phyloP scores from a whole-genome alignment of 2,113 vertebrate genomes.

The Plestiodon gilberti region DNA sequence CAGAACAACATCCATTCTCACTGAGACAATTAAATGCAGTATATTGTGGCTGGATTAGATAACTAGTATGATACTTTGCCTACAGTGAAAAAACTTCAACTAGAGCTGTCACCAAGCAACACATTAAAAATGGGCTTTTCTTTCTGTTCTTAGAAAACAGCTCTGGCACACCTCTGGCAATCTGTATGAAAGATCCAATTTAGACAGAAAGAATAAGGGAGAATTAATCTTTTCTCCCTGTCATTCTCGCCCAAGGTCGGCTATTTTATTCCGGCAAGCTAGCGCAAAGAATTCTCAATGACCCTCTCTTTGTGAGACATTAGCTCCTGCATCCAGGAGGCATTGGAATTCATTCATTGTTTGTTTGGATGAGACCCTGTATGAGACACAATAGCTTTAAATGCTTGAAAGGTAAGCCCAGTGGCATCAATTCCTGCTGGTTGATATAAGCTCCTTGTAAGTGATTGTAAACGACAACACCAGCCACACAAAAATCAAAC shows the following conservation, averaged over 20 bases:
- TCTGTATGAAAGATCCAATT: conserved; percentile 33
- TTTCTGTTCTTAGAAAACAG: neutral
- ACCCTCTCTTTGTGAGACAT: neutral
- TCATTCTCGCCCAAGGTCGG: conserved; percentile 39
- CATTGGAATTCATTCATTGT: conserved; percentile 47
- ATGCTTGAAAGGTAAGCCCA: conserved; percentile 37
- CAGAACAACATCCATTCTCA: neutral
- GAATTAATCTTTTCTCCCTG: conserved; percentile 26
- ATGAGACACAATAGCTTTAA: conserved; percentile 29
- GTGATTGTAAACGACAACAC: conserved; percentile 42
- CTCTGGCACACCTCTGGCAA: neutral
- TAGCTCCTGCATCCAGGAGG: conserved; percentile 24
- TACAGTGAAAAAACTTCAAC: neutral
- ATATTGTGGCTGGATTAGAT: neutral
- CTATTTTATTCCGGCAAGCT: conserved; percentile 17
- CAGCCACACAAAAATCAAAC: conserved; percentile 17
- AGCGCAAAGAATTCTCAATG: conserved; percentile 27
- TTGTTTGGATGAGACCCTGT: conserved; percentile 39
- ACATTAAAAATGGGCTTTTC: neutral
- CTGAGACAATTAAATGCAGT: neutral
- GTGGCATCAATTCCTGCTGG: conserved; percentile 28
- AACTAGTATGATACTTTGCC: neutral
- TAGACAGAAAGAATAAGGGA: conserved; percentile 14
- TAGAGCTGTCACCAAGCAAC: neutral
- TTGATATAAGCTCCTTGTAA: conserved; percentile 30